These are phyloP conservation scores for Penaeus indicus DNA, from an alignment of 1,140 invertebrate species.

Conservation along the genomic window DNA sequence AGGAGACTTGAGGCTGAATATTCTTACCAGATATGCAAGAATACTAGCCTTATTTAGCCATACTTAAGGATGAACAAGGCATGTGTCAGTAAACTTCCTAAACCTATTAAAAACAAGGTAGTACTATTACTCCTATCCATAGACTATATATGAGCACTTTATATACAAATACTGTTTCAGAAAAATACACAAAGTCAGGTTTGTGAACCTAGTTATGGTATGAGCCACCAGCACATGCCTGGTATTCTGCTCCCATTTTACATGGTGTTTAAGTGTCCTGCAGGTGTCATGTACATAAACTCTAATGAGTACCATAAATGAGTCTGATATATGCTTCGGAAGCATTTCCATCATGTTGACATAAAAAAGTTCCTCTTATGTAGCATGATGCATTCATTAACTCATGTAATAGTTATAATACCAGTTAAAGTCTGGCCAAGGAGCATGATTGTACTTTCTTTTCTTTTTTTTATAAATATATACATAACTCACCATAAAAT, in stretches of 20 bases:
- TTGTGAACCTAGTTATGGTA: neutral
- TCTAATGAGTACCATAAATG: neutral
- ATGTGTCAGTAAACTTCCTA: constrained; percentile 12
- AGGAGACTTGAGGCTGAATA: constrained; percentile 1
- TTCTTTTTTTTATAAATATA: too few species aligned
- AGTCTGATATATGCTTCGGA: too few species aligned
- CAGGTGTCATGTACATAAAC: neutral
- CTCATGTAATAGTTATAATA: too few species aligned
- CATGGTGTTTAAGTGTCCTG: neutral
- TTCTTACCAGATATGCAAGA: constrained; percentile 10
- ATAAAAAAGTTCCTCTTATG: too few species aligned
- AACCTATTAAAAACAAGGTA: constrained; percentile 21
- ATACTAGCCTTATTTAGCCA: neutral
- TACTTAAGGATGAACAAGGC: neutral
- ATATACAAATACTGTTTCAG: constrained; percentile 1
- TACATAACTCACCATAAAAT: too few species aligned
- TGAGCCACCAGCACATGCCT: constrained; percentile 13
- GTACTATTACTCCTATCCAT: neutral
- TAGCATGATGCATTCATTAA: too few species aligned
- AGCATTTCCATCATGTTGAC: too few species aligned
- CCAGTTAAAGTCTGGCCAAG: too few species aligned
- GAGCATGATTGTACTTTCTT: too few species aligned
- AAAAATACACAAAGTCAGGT: constrained; percentile 23
- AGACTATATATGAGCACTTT: constrained; percentile 18
- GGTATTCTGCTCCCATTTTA: neutral